Evolutionary conservation across 2,797 vertebrate species (phyloP), one percentile per base, ranked within the genome.

Genomic region (Bovichtus variegatus): DNA sequence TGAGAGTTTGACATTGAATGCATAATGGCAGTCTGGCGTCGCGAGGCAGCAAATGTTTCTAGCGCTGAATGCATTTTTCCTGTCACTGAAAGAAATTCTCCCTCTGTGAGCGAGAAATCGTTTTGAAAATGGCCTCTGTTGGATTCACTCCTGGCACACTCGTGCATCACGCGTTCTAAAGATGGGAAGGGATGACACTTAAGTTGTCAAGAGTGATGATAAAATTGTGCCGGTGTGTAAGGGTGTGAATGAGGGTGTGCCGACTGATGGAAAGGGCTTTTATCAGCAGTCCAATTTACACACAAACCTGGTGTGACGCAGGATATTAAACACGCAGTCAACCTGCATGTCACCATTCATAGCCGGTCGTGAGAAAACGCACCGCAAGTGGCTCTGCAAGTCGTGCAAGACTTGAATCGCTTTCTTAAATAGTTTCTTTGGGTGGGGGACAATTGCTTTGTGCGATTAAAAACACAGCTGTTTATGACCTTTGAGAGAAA

Each of bases 1-100:
- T 2, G 51, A 58, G 64, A 75, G 62, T 16, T 38, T 75, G 81
- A 81, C 80, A 81, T 21, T 74, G 76, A 84, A 82, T 50, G 38
- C 66, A 51, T 47, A 74, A 81, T 44, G 54, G 46, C 63, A 50
- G 78, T 54, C 59, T 71, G 71, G 53, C 57, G 57, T 31, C 25
- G 61, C 75, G 71, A 71, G 60, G 50, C 46, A 41, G 65, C 67
- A 63, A 79, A 75, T 53, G 36, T 53, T 57, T 60, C 62, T 29
- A 41, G 46, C 36, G 7, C 19, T 29, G 34, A 23, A n/a, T 2
- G 12, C 16, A n/a, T 71, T 80, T 27, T 65, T 47, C 19, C 61
- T 71, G 60, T 76, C 68, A 67, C 25, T 41, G 16, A n/a, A 58
- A 46, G 27, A 58, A 46, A 60, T 58, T 9, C 10, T 54, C 23